A percentile compares a stretch with the other conserved stretches of the same genome.
These are phyloP conservation scores for Chelmon rostratus DNA, from an alignment of 2,797 vertebrate species.

Conservation along the genomic window DNA sequence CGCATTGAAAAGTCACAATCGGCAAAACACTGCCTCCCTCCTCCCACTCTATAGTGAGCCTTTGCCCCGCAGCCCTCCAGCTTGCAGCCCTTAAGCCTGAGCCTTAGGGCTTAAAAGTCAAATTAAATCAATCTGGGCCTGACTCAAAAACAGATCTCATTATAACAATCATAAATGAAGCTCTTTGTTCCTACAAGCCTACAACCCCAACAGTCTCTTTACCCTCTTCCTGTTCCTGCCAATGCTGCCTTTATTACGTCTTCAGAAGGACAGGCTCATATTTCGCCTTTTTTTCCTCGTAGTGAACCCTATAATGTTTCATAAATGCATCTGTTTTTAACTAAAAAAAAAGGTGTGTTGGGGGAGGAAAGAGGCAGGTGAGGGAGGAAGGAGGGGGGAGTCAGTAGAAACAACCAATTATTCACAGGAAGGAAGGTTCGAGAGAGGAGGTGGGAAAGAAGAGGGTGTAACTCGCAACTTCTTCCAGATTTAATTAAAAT, in stretches of 20 bases:
- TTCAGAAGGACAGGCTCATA: slow-evolving; percentile 61
- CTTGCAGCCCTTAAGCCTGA: slow-evolving; percentile 44
- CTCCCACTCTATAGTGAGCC: slow-evolving; percentile 23
- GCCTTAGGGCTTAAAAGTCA: slow-evolving; percentile 69
- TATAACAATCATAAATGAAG: slow-evolving; percentile 82
- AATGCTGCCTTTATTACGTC: slow-evolving; percentile 59
- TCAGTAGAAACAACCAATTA: slow-evolving; percentile 60
- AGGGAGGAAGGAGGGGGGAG: neutral
- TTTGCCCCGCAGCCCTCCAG: slow-evolving; percentile 33
- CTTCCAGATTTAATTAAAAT: slow-evolving; percentile 78
- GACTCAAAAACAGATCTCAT: slow-evolving; percentile 77
- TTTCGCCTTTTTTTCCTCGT: slow-evolving; percentile 68
- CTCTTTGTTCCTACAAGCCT: slow-evolving; percentile 75
- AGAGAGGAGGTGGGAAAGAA: slow-evolving; percentile 19
- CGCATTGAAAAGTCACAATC: slow-evolving; percentile 12
- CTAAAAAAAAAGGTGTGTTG: slow-evolving; percentile 28
- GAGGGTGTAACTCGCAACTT: slow-evolving; percentile 24
- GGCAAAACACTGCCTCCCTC: slow-evolving; percentile 20
- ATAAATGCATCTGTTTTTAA: slow-evolving; percentile 81
- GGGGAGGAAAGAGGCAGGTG: slow-evolving; percentile 11
- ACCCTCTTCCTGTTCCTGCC: slow-evolving; percentile 64
- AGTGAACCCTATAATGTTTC: slow-evolving; percentile 59
- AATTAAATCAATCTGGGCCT: slow-evolving; percentile 74
- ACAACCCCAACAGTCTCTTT: slow-evolving; percentile 61
- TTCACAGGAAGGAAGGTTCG: slow-evolving; percentile 43